Percentiles rank a stretch among this genome's conserved stretches.
Conservation (phyloP, 1,140 invertebrate genomes). For the Panonychus citri region DNA sequence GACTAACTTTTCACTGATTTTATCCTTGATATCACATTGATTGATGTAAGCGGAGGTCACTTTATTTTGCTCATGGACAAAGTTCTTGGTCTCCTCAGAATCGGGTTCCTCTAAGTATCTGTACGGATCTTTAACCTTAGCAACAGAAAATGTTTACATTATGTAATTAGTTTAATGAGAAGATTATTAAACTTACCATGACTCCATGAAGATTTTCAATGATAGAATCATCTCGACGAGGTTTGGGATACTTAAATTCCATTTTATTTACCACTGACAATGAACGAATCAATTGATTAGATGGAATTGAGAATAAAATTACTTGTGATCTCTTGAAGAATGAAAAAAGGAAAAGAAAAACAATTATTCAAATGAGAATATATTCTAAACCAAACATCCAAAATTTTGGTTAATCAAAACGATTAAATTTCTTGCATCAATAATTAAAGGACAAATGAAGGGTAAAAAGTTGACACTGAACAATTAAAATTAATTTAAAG, state of each 20-base stretch:
- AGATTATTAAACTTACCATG: conserved; percentile 32
- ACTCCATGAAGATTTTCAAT: conserved; percentile 57
- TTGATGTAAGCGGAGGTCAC: conserved; percentile 65
- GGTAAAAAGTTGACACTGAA: too few relatives aligned
- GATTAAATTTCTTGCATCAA: too few relatives aligned
- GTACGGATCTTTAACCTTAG: conserved; percentile 68
- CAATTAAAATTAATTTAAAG: too few relatives aligned
- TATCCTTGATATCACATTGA: conserved; percentile 40
- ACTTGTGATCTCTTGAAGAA: too few relatives aligned
- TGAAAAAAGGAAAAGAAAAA: too few relatives aligned
- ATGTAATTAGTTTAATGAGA: not conserved
- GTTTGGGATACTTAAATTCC: conserved; percentile 37
- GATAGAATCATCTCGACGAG: conserved; percentile 45
- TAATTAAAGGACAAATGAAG: too few relatives aligned
- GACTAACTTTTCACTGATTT: conserved; percentile 27
- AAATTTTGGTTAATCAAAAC: too few relatives aligned
- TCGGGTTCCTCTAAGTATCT: conserved; percentile 93
- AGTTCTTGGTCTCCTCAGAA: conserved; percentile 64
- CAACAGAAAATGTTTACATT: conserved; percentile 1
- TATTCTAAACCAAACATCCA: too few relatives aligned
- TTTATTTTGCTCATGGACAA: conserved; percentile 74
- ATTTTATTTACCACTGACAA: not conserved
- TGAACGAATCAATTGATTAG: not conserved
- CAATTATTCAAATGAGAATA: too few relatives aligned
- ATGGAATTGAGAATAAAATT: too few relatives aligned